These are phyloP conservation scores for Drosophila ustulata DNA, from an alignment of 2,888 invertebrate species.

Conservation along the genomic window DNA sequence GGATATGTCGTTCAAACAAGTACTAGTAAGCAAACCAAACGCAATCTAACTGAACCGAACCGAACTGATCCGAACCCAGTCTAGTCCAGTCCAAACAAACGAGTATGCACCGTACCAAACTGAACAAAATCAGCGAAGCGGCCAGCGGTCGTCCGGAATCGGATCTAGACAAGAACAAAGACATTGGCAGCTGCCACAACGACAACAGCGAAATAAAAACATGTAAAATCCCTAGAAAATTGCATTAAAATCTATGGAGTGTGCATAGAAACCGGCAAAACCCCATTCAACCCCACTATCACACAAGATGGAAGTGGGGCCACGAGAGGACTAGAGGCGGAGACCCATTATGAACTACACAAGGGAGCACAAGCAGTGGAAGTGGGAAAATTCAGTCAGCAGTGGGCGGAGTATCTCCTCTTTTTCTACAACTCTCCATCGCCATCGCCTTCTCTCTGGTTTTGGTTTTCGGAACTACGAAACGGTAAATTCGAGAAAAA, in stretches of 20 bases:
- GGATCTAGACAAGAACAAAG: slow-evolving; percentile 71
- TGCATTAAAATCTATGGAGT: slow-evolving; percentile 81
- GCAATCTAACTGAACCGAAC: slow-evolving; percentile 1
- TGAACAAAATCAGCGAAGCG: slow-evolving; percentile 35
- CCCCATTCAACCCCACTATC: background rate
- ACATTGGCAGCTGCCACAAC: slow-evolving; percentile 81
- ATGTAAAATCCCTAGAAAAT: slow-evolving; percentile 75
- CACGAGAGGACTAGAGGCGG: slow-evolving; percentile 7
- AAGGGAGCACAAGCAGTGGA: slow-evolving; percentile 31
- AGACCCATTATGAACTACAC: slow-evolving; percentile 62
- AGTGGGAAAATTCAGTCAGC: slow-evolving; percentile 31
- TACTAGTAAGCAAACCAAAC: slow-evolving; percentile 27
- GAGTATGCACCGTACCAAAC: background rate
- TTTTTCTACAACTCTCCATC: background rate
- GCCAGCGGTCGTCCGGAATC: slow-evolving; percentile 42
- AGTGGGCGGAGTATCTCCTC: background rate
- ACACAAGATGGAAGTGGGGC: background rate
- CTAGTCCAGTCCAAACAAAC: slow-evolving; percentile 7
- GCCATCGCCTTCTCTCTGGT: slow-evolving; percentile 17
- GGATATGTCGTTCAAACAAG: slow-evolving; percentile 66
- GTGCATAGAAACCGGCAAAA: slow-evolving; percentile 69
- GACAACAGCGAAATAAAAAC: slow-evolving; percentile 75
- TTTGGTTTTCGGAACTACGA: slow-evolving; percentile 77
- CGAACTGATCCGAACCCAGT: background rate
- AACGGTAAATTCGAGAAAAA: slow-evolving; percentile 81